Evolutionary conservation across 2,797 vertebrate genomes (phyloP).

Genomic region (Xyrichtys novacula): DNA sequence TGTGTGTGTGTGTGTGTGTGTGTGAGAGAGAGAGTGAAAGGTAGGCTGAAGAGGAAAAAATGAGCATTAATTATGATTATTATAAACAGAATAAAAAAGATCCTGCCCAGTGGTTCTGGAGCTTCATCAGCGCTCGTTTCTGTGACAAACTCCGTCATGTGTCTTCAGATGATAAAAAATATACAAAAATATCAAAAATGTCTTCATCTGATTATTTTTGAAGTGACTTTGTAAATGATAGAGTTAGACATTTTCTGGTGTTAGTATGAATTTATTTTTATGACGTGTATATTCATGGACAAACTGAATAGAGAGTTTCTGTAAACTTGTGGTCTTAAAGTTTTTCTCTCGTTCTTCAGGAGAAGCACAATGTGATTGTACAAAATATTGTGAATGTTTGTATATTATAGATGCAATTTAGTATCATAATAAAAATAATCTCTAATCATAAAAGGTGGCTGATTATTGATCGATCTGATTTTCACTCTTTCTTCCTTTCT

Average conservation of each 20-base stretch:
- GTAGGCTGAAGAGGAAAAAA: conserved; percentile 41
- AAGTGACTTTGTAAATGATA: conserved; percentile 82
- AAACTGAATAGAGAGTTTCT: conserved; percentile 74
- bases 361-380: conserved; percentile 86
- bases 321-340: conserved; percentile 81
- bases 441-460: conserved; percentile 38
- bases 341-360: conserved; percentile 73
- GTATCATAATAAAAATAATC: conserved; percentile 81
- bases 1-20: conserved; percentile 20
- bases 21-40: conserved; percentile 37
- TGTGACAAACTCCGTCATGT: conserved; percentile 62
- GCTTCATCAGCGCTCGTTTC: conserved; percentile 55
- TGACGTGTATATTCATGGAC: conserved; percentile 76
- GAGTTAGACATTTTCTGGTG: conserved; percentile 76
- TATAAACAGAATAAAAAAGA: conserved; percentile 44
- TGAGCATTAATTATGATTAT: conserved; percentile 60
- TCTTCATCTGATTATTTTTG: conserved; percentile 80
- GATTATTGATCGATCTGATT: background rate
- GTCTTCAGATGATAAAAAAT: conserved; percentile 63
- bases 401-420: conserved; percentile 86
- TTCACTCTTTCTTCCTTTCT: too few relatives aligned
- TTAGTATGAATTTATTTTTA: conserved; percentile 83
- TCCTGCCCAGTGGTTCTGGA: conserved; percentile 73
- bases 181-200: conserved; percentile 71
- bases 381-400: conserved; percentile 86